Evolutionary conservation across 2,113 vertebrate species (phyloP).

Genomic region (Marcusenius ussheri): DNA sequence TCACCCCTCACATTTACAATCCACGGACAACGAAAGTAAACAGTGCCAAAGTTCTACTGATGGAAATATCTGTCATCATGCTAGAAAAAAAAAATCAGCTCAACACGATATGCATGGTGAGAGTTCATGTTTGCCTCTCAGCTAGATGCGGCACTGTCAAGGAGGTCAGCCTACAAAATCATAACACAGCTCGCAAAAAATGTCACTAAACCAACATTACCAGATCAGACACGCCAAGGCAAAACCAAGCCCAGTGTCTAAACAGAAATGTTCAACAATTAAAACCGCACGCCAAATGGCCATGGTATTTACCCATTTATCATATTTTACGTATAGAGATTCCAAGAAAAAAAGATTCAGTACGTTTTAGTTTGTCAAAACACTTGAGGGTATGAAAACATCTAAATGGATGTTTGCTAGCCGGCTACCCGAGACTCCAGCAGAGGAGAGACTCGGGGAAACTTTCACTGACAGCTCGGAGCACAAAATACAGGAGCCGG

Average conservation of each 20-base stretch:
- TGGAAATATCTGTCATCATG: background rate
- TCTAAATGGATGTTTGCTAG: background rate
- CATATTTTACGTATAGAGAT: background rate
- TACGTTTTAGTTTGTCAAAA: background rate
- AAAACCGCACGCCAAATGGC: background rate
- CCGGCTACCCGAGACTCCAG: background rate
- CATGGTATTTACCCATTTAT: background rate
- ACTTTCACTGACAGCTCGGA: background rate
- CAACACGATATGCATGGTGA: background rate
- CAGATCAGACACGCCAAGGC: conserved; percentile 2
- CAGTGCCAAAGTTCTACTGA: background rate
- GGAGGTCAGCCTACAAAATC: background rate
- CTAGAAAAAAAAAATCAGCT: background rate
- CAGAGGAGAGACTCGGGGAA: background rate
- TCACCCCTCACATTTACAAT: background rate
- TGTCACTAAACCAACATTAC: conserved; percentile 16
- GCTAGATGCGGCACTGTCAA: background rate
- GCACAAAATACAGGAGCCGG: background rate
- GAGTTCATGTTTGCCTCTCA: background rate
- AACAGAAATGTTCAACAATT: background rate
- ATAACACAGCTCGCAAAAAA: background rate
- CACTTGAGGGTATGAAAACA: background rate
- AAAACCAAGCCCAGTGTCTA: background rate
- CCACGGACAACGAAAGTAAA: background rate
- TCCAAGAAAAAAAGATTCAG: background rate